Conservation (phyloP, 1,140 invertebrate species). For the Drosophila lowei region DNA sequence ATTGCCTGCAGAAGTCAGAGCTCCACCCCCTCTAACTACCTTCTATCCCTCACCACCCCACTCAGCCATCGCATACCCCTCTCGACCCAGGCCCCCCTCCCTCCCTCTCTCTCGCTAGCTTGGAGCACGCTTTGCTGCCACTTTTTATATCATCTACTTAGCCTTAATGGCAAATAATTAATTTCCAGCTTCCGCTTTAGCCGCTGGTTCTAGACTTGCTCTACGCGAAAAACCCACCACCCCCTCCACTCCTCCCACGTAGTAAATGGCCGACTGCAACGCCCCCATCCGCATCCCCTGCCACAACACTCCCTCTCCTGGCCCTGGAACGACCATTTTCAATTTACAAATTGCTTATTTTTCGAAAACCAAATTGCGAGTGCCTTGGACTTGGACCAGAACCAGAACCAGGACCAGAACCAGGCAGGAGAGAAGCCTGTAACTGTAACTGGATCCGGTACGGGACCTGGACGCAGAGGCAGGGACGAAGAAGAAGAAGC, state of each 20-base stretch:
- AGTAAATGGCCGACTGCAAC: conserved; percentile 53
- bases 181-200: conserved; percentile 78
- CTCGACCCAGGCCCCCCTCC: neutral
- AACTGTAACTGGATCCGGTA: conserved; percentile 48
- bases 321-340: conserved; percentile 64
- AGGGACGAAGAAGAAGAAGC: conserved; percentile 31
- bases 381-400: conserved; percentile 65
- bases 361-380: conserved; percentile 79
- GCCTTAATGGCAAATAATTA: conserved; percentile 83
- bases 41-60: neutral
- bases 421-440: conserved; percentile 33
- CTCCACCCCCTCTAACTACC: neutral
- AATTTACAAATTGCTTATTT: conserved; percentile 82
- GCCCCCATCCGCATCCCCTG: conserved; percentile 19
- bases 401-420: neutral
- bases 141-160: conserved; percentile 82
- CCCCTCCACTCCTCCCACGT: conserved; percentile 36
- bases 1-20: conserved; percentile 75
- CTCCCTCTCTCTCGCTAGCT: neutral
- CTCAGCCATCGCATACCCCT: neutral
- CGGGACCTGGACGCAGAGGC: conserved; percentile 32
- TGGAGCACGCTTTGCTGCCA: conserved; percentile 52
- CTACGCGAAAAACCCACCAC: conserved; percentile 1
- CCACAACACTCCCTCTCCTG: neutral
- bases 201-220: conserved; percentile 19